Conservation (phyloP, 2,113 vertebrate genomes). For the Campylomormyrus numenius region DNA sequence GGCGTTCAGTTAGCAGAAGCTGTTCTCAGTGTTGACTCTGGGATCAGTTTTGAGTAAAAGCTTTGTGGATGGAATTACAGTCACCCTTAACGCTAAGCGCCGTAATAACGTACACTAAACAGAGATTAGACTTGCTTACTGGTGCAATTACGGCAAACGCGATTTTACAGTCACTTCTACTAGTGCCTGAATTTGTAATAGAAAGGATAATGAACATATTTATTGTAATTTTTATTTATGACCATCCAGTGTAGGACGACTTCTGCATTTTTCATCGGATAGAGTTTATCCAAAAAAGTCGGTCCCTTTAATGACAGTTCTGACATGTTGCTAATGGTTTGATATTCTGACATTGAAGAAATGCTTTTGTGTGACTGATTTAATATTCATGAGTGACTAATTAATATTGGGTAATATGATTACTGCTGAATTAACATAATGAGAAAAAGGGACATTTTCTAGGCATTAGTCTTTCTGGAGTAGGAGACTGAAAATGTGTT, state of each 20-base stretch:
- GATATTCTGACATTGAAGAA: conserved; percentile 21
- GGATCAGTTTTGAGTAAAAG: conserved; percentile 25
- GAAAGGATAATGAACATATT: not conserved
- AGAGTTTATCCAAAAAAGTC: conserved; percentile 4
- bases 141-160: not conserved
- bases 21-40: conserved; percentile 19
- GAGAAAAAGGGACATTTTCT: conserved; percentile 14
- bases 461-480: conserved; percentile 11
- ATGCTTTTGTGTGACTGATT: conserved; percentile 18
- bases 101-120: not conserved
- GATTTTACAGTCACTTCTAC: not conserved
- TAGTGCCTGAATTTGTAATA: not conserved
- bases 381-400: conserved; percentile 23
- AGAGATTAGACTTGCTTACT: not conserved
- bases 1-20: not conserved
- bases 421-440: conserved; percentile 12
- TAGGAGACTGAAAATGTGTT: not conserved
- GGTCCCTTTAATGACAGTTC: conserved; percentile 12
- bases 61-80: not conserved
- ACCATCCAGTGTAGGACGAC: not conserved
- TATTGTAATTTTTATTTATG: not conserved
- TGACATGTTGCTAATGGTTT: conserved; percentile 14
- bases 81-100: not conserved
- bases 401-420: conserved; percentile 25
- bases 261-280: not conserved